Evolutionary conservation across 2,797 vertebrate genomes (phyloP), one percentile per base, ranked within the genome.

Genomic region (Sebastes dallii): DNA sequence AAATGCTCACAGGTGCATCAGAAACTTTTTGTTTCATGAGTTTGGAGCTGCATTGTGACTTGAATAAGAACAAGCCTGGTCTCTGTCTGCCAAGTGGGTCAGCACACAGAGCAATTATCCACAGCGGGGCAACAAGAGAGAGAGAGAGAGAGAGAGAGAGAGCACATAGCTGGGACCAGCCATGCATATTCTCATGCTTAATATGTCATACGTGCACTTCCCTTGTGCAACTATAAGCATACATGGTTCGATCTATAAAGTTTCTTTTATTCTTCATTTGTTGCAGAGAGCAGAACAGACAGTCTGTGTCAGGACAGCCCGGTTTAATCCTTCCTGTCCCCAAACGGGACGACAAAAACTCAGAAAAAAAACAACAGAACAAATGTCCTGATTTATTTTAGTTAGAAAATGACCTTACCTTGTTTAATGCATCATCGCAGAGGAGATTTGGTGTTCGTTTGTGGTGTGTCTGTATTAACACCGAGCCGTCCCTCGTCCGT

Each of bases 11-110:
- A 84, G 76, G 85, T 86, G 75, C 65, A 27, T 77, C 14, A 70
- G 20, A 75, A 84, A 83, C 66, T 72, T 42, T 29, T 29, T 3
- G n/a, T 73, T 75, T 6, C 67, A 75, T 56, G 27, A 66, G 80
- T 81, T 75, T 81, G 18, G 66, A 81, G 70, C 80, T 71, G 69
- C 86, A 83, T 75, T 89, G 93, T 92, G 93, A 91, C 82, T 82
- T 81, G 93, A 93, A 92, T 94, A 54, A 72, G 92, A 95, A 94
- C 86, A 87, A 91, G 78, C 82, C 80, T 69, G 64, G 73, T 62
- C 70, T 85, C 77, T 34, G n/a, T 77, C 46, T 84, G 92, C 92
- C 92, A 95, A 95, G 59, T 95, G 94, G 94, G 94, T 94, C 94
- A 94, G 81, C 72, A 52, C 89, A 77, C 85, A 73, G 72, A 3